Base-by-base conservation (phyloP, 1,140 invertebrate genomes). In the Drosophila murphyi region DNA sequence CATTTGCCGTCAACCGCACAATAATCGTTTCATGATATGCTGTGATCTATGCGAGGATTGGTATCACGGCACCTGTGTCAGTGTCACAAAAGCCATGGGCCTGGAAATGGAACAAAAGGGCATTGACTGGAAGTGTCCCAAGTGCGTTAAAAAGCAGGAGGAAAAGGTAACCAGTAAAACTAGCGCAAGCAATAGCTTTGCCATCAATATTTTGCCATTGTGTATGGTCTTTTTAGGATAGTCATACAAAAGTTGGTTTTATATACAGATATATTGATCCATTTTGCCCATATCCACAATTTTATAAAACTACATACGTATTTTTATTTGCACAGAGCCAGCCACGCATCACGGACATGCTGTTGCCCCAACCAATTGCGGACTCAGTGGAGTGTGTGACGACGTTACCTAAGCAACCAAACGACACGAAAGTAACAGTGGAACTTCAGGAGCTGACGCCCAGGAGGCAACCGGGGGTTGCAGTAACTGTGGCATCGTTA, bases 21-120 rank as follows among this genome's bases (percentile, higher is more conserved):
- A 98, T 83, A 98, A 98, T 93, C 95, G 97, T 35, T 99, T 99
- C 92, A 99, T 99, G 98, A 99, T 99, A 88, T 98, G 97, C 91
- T 99, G 98, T 92, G 98, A 99, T 93, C 95, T 95, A 1, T 99
- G 98, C 93, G 96, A 98, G 92, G 97, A 99, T 85, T 99, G 98
- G 98, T 99, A 97, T 91, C 98, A 99, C 93, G 98, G 98, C 5
- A 97, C 96, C 85, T 99, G 98, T 93, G 98, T 99, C 4, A 97
- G 97, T 71, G 96, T 99, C 4, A 98, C 97, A 10, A 97, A 98
- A 93, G 95, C 95, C 2, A 97, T 97, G 95, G 96, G 97, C 10
- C 95, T 96, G 85, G 96, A 97, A 92, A 98, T 98, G 97, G 98
- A 99, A 92, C 94, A 96, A 51, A 95, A 96, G 72, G 96, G 97